Percentiles rank a stretch among this genome's conserved stretches.
These are phyloP conservation scores for Agriopis leucophaearia DNA, from an alignment of 2,888 invertebrate genomes.

Conservation along the genomic window DNA sequence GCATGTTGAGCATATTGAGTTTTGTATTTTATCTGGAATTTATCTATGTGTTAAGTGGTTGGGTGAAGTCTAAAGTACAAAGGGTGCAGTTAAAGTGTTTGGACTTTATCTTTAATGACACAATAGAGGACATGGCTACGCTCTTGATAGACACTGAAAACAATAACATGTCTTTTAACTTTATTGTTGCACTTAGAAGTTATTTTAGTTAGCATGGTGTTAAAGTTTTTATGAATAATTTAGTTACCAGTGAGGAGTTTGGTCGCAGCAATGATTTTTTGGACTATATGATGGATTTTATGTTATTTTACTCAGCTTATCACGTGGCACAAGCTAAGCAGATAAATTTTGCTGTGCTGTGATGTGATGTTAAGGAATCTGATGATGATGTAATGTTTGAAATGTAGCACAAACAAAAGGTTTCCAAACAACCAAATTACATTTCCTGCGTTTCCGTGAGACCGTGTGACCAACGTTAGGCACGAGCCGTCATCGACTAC, in stretches of 20 bases:
- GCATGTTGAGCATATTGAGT: too few species aligned
- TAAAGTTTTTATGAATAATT: too few species aligned
- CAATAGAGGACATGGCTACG: neutral
- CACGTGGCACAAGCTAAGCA: too few species aligned
- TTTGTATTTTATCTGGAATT: neutral
- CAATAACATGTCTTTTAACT: neutral
- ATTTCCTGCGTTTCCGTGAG: slow-evolving; percentile 9
- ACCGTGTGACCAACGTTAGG: slow-evolving; percentile 31
- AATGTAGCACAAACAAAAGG: neutral
- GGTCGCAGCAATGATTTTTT: too few species aligned
- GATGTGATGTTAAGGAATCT: neutral
- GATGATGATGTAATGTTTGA: neutral
- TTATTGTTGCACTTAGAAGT: neutral
- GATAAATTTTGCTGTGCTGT: too few species aligned
- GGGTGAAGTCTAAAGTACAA: slow-evolving; percentile 13
- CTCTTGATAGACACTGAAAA: neutral
- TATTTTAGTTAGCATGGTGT: too few species aligned
- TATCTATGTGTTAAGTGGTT: neutral
- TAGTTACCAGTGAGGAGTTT: too few species aligned
- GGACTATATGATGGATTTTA: too few species aligned
- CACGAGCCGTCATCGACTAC: slow-evolving; percentile 29
- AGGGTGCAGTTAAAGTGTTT: neutral
- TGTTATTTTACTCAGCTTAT: too few species aligned
- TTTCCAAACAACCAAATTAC: neutral
- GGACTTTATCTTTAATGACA: slow-evolving; percentile 1